Conservation (phyloP, 2,113 vertebrate genomes). For the Dicerorhinus sumatrensis region DNA sequence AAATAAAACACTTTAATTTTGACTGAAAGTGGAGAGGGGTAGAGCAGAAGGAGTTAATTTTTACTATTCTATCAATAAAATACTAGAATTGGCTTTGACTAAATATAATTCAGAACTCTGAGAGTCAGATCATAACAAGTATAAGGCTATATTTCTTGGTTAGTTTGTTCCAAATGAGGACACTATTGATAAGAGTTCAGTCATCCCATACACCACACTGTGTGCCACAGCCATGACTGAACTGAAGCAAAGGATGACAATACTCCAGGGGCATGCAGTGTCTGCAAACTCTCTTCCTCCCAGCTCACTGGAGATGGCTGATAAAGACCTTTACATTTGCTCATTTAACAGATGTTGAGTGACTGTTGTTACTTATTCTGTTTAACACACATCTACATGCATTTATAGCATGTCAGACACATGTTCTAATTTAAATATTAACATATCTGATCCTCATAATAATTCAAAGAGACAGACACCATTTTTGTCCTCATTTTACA, state of each 20-base stretch:
- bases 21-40: neutral
- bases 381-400: neutral
- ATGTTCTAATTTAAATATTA: neutral
- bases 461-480: neutral
- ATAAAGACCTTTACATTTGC: neutral
- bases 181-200: neutral
- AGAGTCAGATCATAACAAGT: neutral
- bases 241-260: neutral
- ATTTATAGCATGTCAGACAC: neutral
- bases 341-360: neutral
- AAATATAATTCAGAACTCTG: constrained; percentile 10
- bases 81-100: neutral
- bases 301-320: neutral
- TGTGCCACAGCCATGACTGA: neutral
- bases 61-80: neutral
- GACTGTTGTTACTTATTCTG: neutral
- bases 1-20: neutral
- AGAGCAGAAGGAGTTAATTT: neutral
- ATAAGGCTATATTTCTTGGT: neutral
- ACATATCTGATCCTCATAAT: neutral
- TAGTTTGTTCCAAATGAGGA: neutral
- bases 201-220: neutral
- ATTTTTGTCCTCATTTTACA: neutral
- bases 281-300: neutral
- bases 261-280: neutral